Evolutionary conservation across 2,797 vertebrate genomes (phyloP), one percentile per base, ranked within the genome.

Genomic region (Xenops minutus): DNA sequence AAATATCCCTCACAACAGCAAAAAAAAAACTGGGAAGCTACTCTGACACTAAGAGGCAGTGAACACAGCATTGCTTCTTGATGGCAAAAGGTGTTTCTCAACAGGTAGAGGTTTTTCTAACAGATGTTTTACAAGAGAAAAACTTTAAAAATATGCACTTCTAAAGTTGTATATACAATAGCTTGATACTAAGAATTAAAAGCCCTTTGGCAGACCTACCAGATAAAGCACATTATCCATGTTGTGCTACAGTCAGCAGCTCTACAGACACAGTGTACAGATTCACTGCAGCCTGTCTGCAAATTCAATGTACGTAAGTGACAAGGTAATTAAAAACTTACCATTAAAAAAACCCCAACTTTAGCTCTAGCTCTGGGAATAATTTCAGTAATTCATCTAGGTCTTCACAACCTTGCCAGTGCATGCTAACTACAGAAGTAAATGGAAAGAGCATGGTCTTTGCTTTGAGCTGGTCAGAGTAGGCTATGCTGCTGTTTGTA

Each of bases 111-210:
- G 54, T 59, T n/a, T 56, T 36, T 51, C 62, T 8, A 66, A 29
- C 2, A 68, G 16, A 27, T n/a, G 29, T 43, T 52, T 51, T 20
- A 22, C 8, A 30, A 37, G 6, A 66, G 6, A 30, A 74, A 51
- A 27, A 16, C 0, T 0, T 4, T 12, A 0, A 11, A 80, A 61
- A 39, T 16, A 4, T 12, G 18, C 9, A 18, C 17, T 78, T 43
- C 7, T 43, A 7, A 36, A 23, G 7, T 29, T 71, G 3, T 10
- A 56, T 7, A 13, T 8, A 30, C 30, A 59, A 26, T 37, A 74
- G 37, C 12, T 30, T 51, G 10, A 62, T 58, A 63, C 5, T 27
- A 43, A 49, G 19, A 58, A 51, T 24, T 18, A 15, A 92, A 88
- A 18, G 3, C 3, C 9, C 23, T 37, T 73, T 61, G 10, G 44